Conservation (phyloP, 1,140 invertebrate species). For the Tribolium madens region DNA sequence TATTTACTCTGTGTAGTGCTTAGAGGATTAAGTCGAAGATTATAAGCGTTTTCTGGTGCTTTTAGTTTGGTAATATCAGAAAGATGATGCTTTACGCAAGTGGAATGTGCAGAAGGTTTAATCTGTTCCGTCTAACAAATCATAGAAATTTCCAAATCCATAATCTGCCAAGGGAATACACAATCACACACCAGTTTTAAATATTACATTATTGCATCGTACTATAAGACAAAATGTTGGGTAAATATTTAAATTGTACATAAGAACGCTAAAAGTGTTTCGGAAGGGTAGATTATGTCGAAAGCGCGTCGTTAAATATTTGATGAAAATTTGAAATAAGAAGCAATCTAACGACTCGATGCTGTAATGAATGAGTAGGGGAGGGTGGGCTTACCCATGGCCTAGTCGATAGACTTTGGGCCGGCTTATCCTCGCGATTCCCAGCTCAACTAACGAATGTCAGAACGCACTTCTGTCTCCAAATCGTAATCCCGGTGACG, state of each 20-base stretch:
- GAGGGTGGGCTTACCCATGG: background rate
- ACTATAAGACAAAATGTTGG: constrained; percentile 16
- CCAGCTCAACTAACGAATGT: constrained; percentile 33
- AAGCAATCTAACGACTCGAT: constrained; percentile 21
- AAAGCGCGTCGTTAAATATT: constrained; percentile 16
- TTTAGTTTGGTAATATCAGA: constrained; percentile 4
- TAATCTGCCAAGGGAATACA: constrained; percentile 15
- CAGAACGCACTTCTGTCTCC: constrained; percentile 34
- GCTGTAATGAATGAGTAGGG: background rate
- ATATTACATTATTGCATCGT: constrained; percentile 16
- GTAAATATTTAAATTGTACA: constrained; percentile 38
- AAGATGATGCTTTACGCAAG: background rate
- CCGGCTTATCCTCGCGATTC: constrained; percentile 31
- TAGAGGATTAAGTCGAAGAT: constrained; percentile 16
- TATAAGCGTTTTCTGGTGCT: constrained; percentile 28
- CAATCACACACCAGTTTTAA: constrained; percentile 14
- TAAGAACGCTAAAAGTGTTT: constrained; percentile 29
- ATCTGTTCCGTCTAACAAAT: constrained; percentile 21
- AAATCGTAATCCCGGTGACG: constrained; percentile 33
- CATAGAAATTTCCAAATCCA: constrained; percentile 11
- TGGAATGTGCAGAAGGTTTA: constrained; percentile 18
- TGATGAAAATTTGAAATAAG: constrained; percentile 39
- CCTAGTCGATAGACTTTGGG: constrained; percentile 25
- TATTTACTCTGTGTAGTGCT: constrained; percentile 24
- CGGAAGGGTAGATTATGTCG: constrained; percentile 23